Percentiles rank a stretch among this genome's conserved stretches.
phyloP scores from a whole-genome alignment of 92 coral and sea anemone species.

The Parazoanthus swiftii region DNA sequence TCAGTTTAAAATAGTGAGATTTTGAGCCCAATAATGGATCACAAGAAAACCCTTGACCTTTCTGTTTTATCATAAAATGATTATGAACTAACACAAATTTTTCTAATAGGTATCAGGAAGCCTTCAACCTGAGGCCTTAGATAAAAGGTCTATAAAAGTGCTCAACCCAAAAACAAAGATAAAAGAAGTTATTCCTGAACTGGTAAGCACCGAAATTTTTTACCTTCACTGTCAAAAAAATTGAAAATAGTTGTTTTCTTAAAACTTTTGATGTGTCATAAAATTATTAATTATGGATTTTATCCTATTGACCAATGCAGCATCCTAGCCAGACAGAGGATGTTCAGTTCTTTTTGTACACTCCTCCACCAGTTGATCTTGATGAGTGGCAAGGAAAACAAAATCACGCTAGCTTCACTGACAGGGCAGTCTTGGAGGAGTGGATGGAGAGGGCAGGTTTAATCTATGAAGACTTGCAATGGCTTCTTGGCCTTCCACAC shows the following conservation, averaged over 20 bases:
- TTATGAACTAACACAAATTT: constrained; percentile 3
- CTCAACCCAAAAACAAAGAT: constrained; percentile 57
- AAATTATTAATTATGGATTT: neutral
- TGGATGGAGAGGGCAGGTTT: constrained; percentile 85
- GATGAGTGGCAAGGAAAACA: constrained; percentile 27
- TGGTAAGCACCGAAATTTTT: constrained; percentile 51
- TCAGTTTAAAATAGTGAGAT: no score
- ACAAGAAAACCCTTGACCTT: no score
- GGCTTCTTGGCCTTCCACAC: constrained; percentile 88
- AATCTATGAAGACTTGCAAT: constrained; percentile 75
- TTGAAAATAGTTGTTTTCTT: no score
- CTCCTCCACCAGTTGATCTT: constrained; percentile 56
- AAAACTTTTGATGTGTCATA: no score
- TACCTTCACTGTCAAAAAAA: no score
- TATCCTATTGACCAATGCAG: constrained; percentile 39
- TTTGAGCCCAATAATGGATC: no score
- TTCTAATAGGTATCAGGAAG: neutral
- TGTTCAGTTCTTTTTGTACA: constrained; percentile 74
- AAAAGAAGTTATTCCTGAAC: constrained; percentile 67
- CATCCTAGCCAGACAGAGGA: constrained; percentile 83
- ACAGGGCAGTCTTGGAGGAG: constrained; percentile 73
- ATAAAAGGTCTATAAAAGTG: constrained; percentile 49
- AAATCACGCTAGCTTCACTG: constrained; percentile 38
- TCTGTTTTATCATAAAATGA: no score
- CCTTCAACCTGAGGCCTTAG: constrained; percentile 47